Evolutionary conservation across 2,113 vertebrate species (phyloP).

Genomic region (Accipiter cooperii): DNA sequence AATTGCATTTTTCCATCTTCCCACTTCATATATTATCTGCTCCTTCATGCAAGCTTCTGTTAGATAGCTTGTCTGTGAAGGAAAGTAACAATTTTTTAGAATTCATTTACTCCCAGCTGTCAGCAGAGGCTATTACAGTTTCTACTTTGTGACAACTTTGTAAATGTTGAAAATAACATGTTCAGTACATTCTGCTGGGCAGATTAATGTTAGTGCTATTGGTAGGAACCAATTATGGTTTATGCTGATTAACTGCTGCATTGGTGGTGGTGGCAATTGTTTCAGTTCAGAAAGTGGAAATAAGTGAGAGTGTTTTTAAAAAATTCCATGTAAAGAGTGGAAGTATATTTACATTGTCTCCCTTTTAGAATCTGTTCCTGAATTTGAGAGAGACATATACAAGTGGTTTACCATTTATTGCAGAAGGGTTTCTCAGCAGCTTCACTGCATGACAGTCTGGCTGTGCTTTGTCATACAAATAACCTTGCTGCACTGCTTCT

Average conservation of each 20-base stretch:
- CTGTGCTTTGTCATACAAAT: background rate
- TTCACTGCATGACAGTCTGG: background rate
- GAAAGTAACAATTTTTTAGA: background rate
- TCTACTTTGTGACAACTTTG: background rate
- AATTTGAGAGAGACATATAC: background rate
- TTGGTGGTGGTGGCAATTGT: background rate
- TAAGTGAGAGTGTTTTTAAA: background rate
- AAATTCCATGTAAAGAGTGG: background rate
- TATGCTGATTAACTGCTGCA: background rate
- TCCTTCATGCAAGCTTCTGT: background rate
- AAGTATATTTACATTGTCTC: background rate
- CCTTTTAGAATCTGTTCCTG: background rate
- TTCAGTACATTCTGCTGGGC: background rate
- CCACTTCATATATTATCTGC: background rate
- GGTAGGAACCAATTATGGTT: background rate
- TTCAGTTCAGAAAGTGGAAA: background rate
- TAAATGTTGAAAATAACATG: background rate
- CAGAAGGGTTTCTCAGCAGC: background rate
- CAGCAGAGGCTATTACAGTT: background rate
- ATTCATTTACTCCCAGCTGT: background rate
- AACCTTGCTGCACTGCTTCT: background rate
- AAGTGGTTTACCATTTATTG: background rate
- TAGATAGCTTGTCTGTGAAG: background rate
- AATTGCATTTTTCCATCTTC: slow-evolving; percentile 20
- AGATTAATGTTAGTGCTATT: background rate